Percentiles rank a stretch among this genome's conserved stretches.
Conservation (phyloP, 2,888 invertebrate genomes). For the Resseliella maxima region DNA sequence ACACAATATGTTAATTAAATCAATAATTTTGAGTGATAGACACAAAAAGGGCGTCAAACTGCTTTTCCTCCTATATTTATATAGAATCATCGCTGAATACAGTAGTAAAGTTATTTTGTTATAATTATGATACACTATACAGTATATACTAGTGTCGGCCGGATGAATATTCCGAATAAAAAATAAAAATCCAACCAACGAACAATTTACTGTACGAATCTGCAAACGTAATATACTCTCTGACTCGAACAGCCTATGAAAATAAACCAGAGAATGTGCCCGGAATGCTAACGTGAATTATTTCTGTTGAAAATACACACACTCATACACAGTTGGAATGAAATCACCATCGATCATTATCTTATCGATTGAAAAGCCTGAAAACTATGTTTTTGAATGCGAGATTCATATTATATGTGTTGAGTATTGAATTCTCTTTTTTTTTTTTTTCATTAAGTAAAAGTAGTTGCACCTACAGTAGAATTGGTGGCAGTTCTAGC, state of each 20-base stretch:
- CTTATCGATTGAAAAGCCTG: background rate
- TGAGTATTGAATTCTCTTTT: background rate
- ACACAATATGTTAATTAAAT: constrained; percentile 54
- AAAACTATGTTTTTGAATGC: background rate
- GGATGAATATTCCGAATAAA: background rate
- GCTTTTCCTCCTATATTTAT: background rate
- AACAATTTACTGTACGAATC: background rate
- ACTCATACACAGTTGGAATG: background rate
- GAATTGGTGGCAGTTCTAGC: too few relatives aligned
- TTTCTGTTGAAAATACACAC: background rate
- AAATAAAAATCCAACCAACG: background rate
- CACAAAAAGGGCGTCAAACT: constrained; percentile 55
- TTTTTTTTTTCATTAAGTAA: too few relatives aligned
- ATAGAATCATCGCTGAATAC: too few relatives aligned
- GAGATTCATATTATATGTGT: background rate
- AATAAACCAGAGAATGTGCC: background rate
- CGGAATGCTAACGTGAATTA: background rate
- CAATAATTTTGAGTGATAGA: constrained; percentile 51
- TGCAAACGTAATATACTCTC: too few relatives aligned
- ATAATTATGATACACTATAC: background rate
- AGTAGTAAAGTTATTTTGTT: background rate
- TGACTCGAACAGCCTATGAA: background rate
- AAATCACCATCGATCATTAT: constrained; percentile 42
- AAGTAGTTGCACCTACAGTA: too few relatives aligned
- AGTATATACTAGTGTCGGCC: background rate